Evolutionary conservation across 1,140 invertebrate species (phyloP), one percentile per base, ranked within the genome.

Genomic region (Drosophila sulfurigaster): DNA sequence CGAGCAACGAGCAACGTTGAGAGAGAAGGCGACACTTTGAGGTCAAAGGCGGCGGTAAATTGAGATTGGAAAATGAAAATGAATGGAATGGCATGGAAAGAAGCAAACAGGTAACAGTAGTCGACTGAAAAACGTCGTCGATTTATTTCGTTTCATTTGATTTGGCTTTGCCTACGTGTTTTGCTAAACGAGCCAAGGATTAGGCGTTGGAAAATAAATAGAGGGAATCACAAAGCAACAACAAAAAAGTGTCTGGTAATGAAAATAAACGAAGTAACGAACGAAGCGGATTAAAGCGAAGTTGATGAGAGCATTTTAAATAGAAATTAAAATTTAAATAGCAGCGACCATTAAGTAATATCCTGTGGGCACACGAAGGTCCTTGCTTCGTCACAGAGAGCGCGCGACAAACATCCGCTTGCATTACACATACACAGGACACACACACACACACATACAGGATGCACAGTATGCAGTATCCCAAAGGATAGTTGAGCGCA

Each of bases 311-410:
- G 57, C 45, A 51, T 49, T 63, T 35, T n/a, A 49, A 63, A 77
- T 71, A 11, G 64, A 51, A 77, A 85, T 83, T 72, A 81, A 86
- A 86, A 85, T 89, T 85, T 85, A 89, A 89, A 89, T 81, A 72
- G 75, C 78, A 81, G 72, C 78, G 73, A 66, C 85, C 78, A 89
- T 89, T 89, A 85, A 74, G 81, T 78, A 56, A 85, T 76, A 81
- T 85, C 56, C 75, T 78, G 74, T 46, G 69, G 62, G 48, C 75
- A 57, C 20, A 10, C 48, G 28, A 16, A 72, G 25, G 13, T 32
- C 43, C 28, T 16, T 48, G 54, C 30, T 57, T 43, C 51, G 66
- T 48, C 64, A 25, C 20, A 25, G 20, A 25, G 3, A 57, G 48
- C 38, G 60, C 49, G 30, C 51, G 28, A 15, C 15, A 38, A 80